Conservation (phyloP, 2,797 vertebrate species). For the Meriones psammophilus region DNA sequence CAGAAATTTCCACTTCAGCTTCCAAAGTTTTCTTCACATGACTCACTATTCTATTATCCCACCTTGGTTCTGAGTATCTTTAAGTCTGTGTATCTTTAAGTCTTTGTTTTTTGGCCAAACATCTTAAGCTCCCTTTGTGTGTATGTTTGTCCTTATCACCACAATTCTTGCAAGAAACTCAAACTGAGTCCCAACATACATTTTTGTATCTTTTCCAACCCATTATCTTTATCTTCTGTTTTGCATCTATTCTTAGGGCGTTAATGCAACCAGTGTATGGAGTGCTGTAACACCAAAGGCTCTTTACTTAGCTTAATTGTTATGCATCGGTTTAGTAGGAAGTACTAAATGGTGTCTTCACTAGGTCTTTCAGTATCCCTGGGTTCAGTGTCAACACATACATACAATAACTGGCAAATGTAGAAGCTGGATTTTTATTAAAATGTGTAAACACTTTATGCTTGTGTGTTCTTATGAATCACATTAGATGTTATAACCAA, state of each 20-base stretch:
- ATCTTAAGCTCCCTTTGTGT: neutral
- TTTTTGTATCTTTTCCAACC: neutral
- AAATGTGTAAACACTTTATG: neutral
- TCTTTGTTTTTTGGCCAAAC: neutral
- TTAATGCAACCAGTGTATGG: no score
- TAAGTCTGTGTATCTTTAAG: neutral
- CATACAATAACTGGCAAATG: neutral
- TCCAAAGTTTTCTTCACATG: neutral
- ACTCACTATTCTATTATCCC: neutral
- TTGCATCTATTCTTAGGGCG: neutral
- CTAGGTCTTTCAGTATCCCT: neutral
- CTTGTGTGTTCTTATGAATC: neutral
- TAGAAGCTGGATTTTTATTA: neutral
- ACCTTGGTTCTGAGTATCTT: neutral
- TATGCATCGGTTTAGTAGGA: neutral
- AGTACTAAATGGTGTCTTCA: neutral
- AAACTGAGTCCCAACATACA: neutral
- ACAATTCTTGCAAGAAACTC: neutral
- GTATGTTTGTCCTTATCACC: neutral
- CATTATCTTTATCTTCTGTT: neutral
- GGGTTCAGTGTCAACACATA: neutral
- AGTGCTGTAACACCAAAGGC: neutral
- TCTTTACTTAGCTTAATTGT: neutral
- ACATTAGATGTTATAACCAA: neutral
- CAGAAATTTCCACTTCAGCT: no score